Conservation (phyloP, 2,888 invertebrate species). For the Asteroscopus sphinx region DNA sequence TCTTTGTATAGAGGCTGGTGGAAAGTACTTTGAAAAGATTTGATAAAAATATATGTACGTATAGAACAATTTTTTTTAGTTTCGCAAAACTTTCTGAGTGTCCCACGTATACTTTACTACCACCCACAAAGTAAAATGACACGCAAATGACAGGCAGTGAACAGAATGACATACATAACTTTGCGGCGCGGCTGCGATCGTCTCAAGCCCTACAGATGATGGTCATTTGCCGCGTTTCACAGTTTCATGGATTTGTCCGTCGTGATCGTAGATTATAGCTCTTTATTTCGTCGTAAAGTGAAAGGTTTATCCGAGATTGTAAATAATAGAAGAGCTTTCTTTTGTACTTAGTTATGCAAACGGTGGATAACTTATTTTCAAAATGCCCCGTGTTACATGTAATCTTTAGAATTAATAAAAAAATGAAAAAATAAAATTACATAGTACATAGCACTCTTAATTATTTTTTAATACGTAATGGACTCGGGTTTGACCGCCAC, state of each 20-base stretch:
- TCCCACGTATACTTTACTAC: slow-evolving; percentile 43
- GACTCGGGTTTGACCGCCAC: too few relatives aligned
- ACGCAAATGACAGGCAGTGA: slow-evolving; percentile 49
- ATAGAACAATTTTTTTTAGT: too few relatives aligned
- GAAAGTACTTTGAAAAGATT: too few relatives aligned
- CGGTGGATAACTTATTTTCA: too few relatives aligned
- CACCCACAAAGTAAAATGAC: slow-evolving; percentile 66
- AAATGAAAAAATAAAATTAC: too few relatives aligned
- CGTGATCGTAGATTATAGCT: slow-evolving; percentile 53
- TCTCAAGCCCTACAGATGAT: slow-evolving; percentile 58
- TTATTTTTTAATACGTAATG: too few relatives aligned
- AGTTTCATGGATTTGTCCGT: slow-evolving; percentile 57
- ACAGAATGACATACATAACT: slow-evolving; percentile 50
- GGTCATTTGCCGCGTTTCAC: slow-evolving; percentile 67
- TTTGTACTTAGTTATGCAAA: slow-evolving; percentile 6
- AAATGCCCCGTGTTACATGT: too few relatives aligned
- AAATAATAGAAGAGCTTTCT: slow-evolving; percentile 9
- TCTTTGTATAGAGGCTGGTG: too few relatives aligned
- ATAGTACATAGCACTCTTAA: too few relatives aligned
- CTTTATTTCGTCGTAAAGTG: slow-evolving; percentile 59
- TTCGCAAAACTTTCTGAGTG: too few relatives aligned
- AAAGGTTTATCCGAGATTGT: slow-evolving; percentile 50
- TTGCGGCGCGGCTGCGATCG: slow-evolving; percentile 40
- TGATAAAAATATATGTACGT: too few relatives aligned
- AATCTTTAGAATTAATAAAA: too few relatives aligned